Evolutionary conservation across 2,113 vertebrate genomes (phyloP), one percentile per base, ranked within the genome.

Genomic region (Colinus virginianus): DNA sequence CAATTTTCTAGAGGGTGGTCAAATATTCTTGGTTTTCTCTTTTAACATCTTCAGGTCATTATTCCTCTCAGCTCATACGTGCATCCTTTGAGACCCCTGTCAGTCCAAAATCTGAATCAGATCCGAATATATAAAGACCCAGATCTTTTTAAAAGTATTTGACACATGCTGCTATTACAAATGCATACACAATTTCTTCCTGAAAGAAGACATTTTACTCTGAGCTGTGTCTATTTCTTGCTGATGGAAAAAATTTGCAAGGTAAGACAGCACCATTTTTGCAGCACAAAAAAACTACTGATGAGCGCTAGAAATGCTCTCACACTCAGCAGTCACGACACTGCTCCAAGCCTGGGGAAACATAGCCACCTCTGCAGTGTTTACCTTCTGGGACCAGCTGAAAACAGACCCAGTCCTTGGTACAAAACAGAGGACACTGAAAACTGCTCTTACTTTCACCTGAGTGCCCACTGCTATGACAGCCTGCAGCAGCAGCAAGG

Each of bases 401-500:
- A 87, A 61, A 91, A 83, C 17, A 40, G 19, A 71, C 71, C 67
- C 84, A 91, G 88, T 77, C 26, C 76, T 56, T 94, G 87, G 87
- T 75, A 91, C 22, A 63, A 62, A 64, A 67, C 38, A 77, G 28
- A 67, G 72, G 70, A 62, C 18, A 69, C 49, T 55, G 13, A 87
- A 77, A 90, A 58, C 84, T 87, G 58, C 70, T 84, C 45, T 23
- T 74, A 19, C 45, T 84, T 78, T 62, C 49, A 94, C 87, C 80
- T 90, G 84, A 82, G 21, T 1, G 3, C 45, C 42, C 40, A 46
- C 8, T 3, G 5, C 34, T 79, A 58, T 0, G 0, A 70, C 78
- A 84, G 88, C 67, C 71, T 89, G 49, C 32, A 79, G 51, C 58
- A 84, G 58, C 86, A 96, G 84, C 90, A 86, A 70, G 80, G 40